These are phyloP conservation scores for Drosophila affinis DNA, from an alignment of 2,888 invertebrate genomes.

Conservation along the genomic window DNA sequence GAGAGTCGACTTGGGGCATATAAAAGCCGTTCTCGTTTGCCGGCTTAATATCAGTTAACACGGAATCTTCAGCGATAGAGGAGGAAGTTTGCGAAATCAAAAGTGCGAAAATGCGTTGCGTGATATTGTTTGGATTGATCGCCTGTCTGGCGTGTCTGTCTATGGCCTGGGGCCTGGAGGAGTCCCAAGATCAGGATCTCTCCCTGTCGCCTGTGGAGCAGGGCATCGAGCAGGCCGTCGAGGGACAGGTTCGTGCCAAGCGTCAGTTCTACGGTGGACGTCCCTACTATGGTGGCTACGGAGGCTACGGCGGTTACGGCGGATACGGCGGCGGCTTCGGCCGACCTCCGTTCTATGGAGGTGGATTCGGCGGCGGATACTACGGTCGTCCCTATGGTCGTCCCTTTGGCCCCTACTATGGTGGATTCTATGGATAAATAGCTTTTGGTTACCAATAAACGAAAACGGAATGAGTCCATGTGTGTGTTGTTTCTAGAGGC, in stretches of 20 bases:
- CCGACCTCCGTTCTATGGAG: not conserved
- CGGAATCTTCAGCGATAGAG: constrained; percentile 27
- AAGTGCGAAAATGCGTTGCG: constrained; percentile 54
- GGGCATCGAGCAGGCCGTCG: constrained; percentile 26
- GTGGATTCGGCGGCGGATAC: constrained; percentile 19
- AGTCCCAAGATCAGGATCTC: constrained; percentile 14
- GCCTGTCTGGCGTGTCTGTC: constrained; percentile 40
- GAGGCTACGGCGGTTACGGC: constrained; percentile 1
- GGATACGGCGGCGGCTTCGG: constrained; percentile 13
- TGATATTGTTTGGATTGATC: constrained; percentile 51
- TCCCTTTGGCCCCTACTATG: too few relatives aligned
- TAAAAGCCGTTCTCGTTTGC: constrained; percentile 47
- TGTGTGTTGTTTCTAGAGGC: constrained; percentile 10
- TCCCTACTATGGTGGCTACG: constrained; percentile 31
- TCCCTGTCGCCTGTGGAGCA: constrained; percentile 13
- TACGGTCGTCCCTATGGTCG: constrained; percentile 3
- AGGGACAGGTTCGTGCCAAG: constrained; percentile 48
- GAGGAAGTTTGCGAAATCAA: constrained; percentile 19
- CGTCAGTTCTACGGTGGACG: constrained; percentile 44
- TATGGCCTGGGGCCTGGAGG: constrained; percentile 37
- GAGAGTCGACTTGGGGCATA: constrained; percentile 4
- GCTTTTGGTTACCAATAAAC: constrained; percentile 28
- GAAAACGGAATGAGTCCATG: constrained; percentile 26
- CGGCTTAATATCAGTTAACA: constrained; percentile 50
- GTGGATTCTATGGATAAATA: constrained; percentile 16